Percentiles rank a stretch among this genome's conserved stretches.
Conservation (phyloP, 2,113 vertebrate species). For the Oncorhynchus gorbuscha region DNA sequence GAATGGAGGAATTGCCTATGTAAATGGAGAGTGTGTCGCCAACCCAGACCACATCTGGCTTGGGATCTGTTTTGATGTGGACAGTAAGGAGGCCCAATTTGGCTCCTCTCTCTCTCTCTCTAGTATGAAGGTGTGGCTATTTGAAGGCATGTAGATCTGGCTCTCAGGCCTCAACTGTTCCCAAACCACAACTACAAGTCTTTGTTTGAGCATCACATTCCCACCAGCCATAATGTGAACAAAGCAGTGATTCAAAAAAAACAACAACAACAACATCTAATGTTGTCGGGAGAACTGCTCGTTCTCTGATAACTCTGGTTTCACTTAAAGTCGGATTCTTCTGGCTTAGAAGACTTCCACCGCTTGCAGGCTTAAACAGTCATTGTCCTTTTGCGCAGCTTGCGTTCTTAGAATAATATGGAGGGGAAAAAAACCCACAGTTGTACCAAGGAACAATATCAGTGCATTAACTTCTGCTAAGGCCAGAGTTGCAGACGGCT, state of each 20-base stretch:
- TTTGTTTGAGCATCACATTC: slow-evolving; percentile 30
- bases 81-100: no score
- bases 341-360: slow-evolving; percentile 42
- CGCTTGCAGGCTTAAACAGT: slow-evolving; percentile 37
- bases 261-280: background rate
- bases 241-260: slow-evolving; percentile 43
- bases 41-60: no score
- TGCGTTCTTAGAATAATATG: slow-evolving; percentile 30
- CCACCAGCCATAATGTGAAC: slow-evolving; percentile 28
- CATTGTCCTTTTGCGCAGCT: slow-evolving; percentile 44
- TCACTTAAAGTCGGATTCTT: slow-evolving; percentile 47
- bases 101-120: no score
- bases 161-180: slow-evolving; percentile 9
- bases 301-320: slow-evolving; percentile 51
- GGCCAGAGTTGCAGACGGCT: slow-evolving; percentile 45
- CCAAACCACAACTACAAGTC: slow-evolving; percentile 18
- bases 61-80: no score
- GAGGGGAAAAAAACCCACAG: slow-evolving; percentile 27
- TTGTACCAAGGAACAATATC: slow-evolving; percentile 32
- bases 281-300: slow-evolving; percentile 16
- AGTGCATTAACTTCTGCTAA: slow-evolving; percentile 4
- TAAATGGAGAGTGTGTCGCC: no score
- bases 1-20: no score
- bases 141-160: no score
- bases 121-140: no score